Evolutionary conservation across 2,797 vertebrate species (phyloP), one percentile per base, ranked within the genome.

Genomic region (Cephalopachus bancanus): DNA sequence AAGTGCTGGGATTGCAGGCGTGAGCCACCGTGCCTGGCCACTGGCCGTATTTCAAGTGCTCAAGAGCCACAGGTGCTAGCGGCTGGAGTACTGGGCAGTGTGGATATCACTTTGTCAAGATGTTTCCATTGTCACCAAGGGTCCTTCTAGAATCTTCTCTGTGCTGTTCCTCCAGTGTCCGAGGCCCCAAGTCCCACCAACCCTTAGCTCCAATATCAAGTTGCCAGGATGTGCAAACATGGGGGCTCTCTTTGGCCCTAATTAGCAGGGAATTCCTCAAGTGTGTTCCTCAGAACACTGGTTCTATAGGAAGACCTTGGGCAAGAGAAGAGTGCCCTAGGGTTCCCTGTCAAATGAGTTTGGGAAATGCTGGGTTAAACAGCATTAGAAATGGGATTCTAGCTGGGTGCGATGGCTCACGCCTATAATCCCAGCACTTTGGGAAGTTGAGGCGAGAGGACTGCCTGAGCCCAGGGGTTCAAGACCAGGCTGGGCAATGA

Each of bases 161-260:
- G 22, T 30, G 4, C 1, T 44, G 16, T 1, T 65, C 37, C 17
- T 0, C 0, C 0, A 0, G 57, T 12, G 37, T 16, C 10, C 20
- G 17, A 6, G 64, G 67, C 81, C 69, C 33, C 44, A 60, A 62
- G 22, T 19, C 26, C 20, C 12, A 24, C 80, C 44, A 1, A 1
- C 62, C 65, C 5, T 9, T 53, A 49, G 83, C 83, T 65, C 51
- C 1, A 0, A 51, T 1, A 53, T 5, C 11, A 14, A 62, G 49
- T 22, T 3, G 7, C 37, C n/a, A 81, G 64, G 7, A 5, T 30
- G 33, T 15, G 85, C 10, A 19, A 14, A 59, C 37, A 24, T 22
- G 7, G 69, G 55, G 15, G 74, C n/a, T 37, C 59, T 53, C 30
- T 9, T 22, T 19, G 15, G 53, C 17, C 17, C 10, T n/a, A 7